phyloP scores from a whole-genome alignment of 1,140 invertebrate genomes.

The Calosoma granatense region DNA sequence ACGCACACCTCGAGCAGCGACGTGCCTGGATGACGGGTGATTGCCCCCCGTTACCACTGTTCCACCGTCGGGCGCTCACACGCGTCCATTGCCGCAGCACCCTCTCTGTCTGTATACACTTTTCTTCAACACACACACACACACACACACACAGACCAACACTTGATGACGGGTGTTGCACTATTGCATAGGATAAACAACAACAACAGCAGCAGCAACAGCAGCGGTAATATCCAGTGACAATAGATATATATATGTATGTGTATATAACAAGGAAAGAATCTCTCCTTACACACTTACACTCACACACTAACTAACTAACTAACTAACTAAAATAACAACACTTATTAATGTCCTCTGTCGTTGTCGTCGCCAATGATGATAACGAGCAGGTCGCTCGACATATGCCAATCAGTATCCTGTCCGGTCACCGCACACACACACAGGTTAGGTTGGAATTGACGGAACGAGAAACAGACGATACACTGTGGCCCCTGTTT shows the following conservation, averaged over 20 bases:
- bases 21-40: conserved; percentile 3
- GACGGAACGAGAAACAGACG: not conserved
- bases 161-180: too few species aligned
- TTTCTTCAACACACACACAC: too few species aligned
- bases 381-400: not conserved
- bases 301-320: too few species aligned
- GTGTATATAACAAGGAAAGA: not conserved
- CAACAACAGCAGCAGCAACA: too few species aligned
- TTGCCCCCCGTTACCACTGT: not conserved
- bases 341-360: not conserved
- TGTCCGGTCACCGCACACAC: not conserved
- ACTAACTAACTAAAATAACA: too few species aligned
- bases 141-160: too few species aligned
- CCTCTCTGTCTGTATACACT: not conserved
- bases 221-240: too few species aligned
- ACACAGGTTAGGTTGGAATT: not conserved
- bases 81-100: not conserved
- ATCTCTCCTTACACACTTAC: too few species aligned
- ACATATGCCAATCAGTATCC: conserved; percentile 5
- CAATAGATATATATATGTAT: too few species aligned
- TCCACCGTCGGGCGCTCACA: not conserved
- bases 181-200: too few species aligned
- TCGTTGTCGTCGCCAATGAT: not conserved
- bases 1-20: not conserved
- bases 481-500: conserved; percentile 1